A percentile compares a stretch with the other conserved stretches of the same genome.
Evolutionary conservation across 2,113 vertebrate species (phyloP).

Genomic region (Kryptolebias marmoratus): DNA sequence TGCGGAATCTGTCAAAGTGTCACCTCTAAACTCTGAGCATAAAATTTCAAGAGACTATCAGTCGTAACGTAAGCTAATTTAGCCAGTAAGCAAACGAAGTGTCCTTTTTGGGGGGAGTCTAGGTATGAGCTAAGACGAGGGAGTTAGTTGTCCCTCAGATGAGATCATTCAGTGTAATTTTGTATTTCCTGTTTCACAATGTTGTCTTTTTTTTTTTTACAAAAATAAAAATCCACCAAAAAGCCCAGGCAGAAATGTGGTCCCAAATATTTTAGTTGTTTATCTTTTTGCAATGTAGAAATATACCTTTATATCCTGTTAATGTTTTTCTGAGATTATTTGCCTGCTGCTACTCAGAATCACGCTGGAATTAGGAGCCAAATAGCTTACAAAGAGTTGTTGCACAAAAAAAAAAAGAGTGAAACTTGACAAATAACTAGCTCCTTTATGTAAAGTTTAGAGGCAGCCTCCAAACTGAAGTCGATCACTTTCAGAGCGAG

Average conservation of each 20-base stretch:
- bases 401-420: slow-evolving; percentile 3
- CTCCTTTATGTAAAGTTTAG: not conserved
- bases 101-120: not conserved
- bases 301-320: not conserved
- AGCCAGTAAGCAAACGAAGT: not conserved
- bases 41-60: not conserved
- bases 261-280: not conserved
- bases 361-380: not conserved
- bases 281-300: not conserved
- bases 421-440: not conserved
- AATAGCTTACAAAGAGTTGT: not conserved
- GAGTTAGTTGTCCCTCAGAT: not conserved
- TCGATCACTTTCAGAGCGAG: not conserved
- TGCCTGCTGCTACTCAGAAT: slow-evolving; percentile 5
- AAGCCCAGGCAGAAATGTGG: not conserved
- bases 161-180: not conserved
- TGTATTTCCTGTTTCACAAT: not conserved
- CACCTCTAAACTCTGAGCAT: slow-evolving; percentile 9
- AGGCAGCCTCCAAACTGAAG: not conserved
- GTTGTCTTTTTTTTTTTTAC: not conserved
- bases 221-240: not conserved
- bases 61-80: not conserved
- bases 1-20: slow-evolving; percentile 75
- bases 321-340: not conserved
- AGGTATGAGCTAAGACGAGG: not conserved